A percentile compares a stretch with the other conserved stretches of the same genome.
phyloP scores from a whole-genome alignment of 2,113 vertebrate species.

The Poeciliopsis retropinna region DNA sequence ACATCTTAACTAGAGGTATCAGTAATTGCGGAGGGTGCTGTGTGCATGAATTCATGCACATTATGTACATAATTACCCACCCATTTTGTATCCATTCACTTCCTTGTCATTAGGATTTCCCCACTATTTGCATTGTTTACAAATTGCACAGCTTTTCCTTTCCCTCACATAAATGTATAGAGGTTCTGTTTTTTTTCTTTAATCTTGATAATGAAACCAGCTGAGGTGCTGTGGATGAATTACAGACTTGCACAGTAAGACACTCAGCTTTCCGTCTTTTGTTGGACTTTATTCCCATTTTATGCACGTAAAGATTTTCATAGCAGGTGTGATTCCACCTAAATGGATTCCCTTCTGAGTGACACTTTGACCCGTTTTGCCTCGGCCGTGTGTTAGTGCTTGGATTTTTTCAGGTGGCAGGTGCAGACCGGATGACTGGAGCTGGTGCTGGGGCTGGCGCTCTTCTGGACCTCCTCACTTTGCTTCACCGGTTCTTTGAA shows the following conservation, averaged over 20 bases:
- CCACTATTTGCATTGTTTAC: not conserved
- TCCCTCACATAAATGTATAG: not conserved
- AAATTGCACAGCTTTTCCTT: not conserved
- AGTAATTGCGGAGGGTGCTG: not conserved
- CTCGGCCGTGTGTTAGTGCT: conserved; percentile 44
- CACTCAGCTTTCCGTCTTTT: not conserved
- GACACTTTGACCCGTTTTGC: conserved; percentile 2
- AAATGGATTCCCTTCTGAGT: not conserved
- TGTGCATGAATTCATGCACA: not conserved
- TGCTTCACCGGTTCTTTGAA: conserved; percentile 63
- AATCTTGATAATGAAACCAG: not conserved
- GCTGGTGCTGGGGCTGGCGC: conserved; percentile 49
- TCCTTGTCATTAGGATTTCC: not conserved
- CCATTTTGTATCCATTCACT: not conserved
- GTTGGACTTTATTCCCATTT: conserved; percentile 15
- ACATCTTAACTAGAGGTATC: not conserved
- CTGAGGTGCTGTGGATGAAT: not conserved
- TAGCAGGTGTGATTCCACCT: not conserved
- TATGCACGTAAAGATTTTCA: not conserved
- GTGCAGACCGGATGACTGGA: conserved; percentile 73
- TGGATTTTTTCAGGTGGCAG: conserved; percentile 77
- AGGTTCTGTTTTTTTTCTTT: not conserved
- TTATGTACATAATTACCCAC: not conserved
- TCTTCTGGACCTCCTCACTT: conserved; percentile 66
- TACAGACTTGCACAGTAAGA: not conserved